Base-by-base conservation (phyloP, 1,140 invertebrate genomes). In the Eupristina koningsbergeri region DNA sequence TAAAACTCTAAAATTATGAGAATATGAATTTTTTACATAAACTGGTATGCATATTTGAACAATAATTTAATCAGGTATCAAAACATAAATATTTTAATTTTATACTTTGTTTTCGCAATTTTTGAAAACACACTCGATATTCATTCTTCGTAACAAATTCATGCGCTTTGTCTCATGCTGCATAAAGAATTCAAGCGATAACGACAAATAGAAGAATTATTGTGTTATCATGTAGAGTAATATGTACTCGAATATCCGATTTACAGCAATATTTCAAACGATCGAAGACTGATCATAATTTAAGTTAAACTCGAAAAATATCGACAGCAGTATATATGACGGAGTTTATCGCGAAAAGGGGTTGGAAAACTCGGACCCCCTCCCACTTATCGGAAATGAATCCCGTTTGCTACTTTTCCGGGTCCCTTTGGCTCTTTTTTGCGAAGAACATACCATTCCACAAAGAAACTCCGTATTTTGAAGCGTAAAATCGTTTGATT, bases 401-500 rank as follows among this genome's bases (percentile, higher is more conserved):
- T 58, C 53, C 53, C 9, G 39, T 39, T 69, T n/a, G 17, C 67
- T 39, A 1, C 15, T 29, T 74, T 22, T 41, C 26, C 41, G 39
- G 5, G 17, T 3, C 6, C 69, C 22, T 34, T 22, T 29, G 45
- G 47, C n/a, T 29, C 34, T 45, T 75, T 53, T 61, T 58, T 80
- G 45, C 31, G 15, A 17, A 7, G 69, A 31, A 41, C 13, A 63
- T 36, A 39, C 45, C 63, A 61, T 50, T 84, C 53, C 63, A 63
- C 76, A 84, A 80, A 80, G 76, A 45, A 34, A 61, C 34, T n/a
- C n/a, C 36, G 58, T 63, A 75, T 80, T 84, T 78, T 84, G 83
- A 78, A 84, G 83, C 83, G 83, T 84, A 80, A 84, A 84, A 84
- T 84, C 83, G 83, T 84, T 84, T 84, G 83, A 80, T 76, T 84